Evolutionary conservation across 2,113 vertebrate genomes (phyloP), one percentile per base, ranked within the genome.

Genomic region (Halichoerus grypus): DNA sequence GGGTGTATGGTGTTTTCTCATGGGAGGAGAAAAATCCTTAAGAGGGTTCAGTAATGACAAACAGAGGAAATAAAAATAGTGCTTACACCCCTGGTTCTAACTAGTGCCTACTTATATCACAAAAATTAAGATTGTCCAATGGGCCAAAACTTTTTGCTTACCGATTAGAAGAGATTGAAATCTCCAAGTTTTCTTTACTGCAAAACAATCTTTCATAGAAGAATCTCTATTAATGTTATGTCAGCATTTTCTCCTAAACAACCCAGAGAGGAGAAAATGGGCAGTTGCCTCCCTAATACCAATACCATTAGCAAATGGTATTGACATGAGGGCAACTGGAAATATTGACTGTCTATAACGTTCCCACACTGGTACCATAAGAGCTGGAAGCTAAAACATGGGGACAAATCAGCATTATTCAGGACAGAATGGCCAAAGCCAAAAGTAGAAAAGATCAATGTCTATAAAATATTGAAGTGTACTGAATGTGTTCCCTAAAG

Each of bases 391-490:
- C 39, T 83, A 69, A 93, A 90, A 80, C 49, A 93, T 18, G 28
- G 6, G 16, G 22, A 57, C n/a, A 69, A 28, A 84, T 92, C n/a
- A 93, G 82, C 81, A 88, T 88, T 92, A 76, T 76, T 93, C 93
- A 42, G 3, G 16, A n/a, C 5, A 24, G 36, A 86, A 76, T 4
- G 0, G 28, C 49, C 88, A 94, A 94, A 94, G 81, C 67, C 87
- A 85, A 96, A 95, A 65, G 65, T 76, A 91, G 63, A 71, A 93
- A 57, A 67, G 22, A 95, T 96, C 92, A 83, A 96, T 97, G 19
- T 55, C 49, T 81, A 86, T 96, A 93, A 96, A 96, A 97, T 97
- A 91, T 93, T 98, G 21, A 96, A 39, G 81, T 71, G 21, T 81
- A 72, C 39, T 82, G 49, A 83, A 93, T 67, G 87, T 95, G 79